These are phyloP conservation scores for Netelia fuscicornis DNA, from an alignment of 2,888 invertebrate genomes.

Conservation along the genomic window DNA sequence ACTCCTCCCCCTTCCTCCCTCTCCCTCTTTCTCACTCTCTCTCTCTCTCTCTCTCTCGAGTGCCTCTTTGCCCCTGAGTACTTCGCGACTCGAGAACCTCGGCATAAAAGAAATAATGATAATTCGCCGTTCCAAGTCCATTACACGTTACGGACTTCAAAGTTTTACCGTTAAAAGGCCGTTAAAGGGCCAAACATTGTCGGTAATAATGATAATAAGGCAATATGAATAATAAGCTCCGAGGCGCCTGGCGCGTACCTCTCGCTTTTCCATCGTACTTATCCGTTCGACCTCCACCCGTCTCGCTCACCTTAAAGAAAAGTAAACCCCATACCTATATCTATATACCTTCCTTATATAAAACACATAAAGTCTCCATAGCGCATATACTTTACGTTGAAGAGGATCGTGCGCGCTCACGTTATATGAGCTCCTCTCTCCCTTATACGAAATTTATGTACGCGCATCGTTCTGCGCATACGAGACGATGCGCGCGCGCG, in stretches of 20 bases:
- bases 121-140: not conserved
- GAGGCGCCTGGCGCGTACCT: slow-evolving; percentile 2
- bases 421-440: slow-evolving; percentile 55
- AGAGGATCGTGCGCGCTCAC: slow-evolving; percentile 48
- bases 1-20: no score
- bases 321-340: slow-evolving; percentile 15
- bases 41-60: not conserved
- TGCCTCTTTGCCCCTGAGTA: not conserved
- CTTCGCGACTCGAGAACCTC: not conserved
- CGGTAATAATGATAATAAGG: not conserved
- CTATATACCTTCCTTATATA: slow-evolving; percentile 6
- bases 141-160: not conserved
- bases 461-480: slow-evolving; percentile 46
- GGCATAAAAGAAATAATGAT: not conserved
- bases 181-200: not conserved
- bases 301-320: not conserved
- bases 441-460: slow-evolving; percentile 70
- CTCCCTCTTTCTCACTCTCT: not conserved
- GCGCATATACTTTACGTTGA: slow-evolving; percentile 39
- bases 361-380: slow-evolving; percentile 13
- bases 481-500: slow-evolving; percentile 11
- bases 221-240: slow-evolving; percentile 4
- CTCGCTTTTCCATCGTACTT: slow-evolving; percentile 3
- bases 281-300: not conserved
- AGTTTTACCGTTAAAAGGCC: not conserved